Evolutionary conservation across 1,140 invertebrate genomes (phyloP).

Genomic region (Drosophila takahashii): DNA sequence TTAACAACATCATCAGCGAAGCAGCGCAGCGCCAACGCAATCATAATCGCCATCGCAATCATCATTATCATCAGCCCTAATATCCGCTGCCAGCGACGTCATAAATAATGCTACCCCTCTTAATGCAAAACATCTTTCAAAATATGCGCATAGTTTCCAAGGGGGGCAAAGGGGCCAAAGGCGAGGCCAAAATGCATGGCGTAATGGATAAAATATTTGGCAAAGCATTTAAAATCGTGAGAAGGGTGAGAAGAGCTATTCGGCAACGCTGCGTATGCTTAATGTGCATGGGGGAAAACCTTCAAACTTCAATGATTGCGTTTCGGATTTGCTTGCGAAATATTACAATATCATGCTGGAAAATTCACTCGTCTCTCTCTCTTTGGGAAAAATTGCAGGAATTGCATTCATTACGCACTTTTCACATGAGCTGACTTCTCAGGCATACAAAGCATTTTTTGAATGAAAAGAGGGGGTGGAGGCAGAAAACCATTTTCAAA

Average conservation of each 20-base stretch:
- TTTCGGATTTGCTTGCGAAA: conserved; percentile 29
- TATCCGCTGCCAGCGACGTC: conserved; percentile 39
- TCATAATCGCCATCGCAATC: conserved; percentile 17
- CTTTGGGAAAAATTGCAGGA: conserved; percentile 11
- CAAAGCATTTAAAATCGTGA: conserved; percentile 26
- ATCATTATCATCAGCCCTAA: conserved; percentile 45
- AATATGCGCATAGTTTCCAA: conserved; percentile 46
- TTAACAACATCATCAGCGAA: conserved; percentile 30
- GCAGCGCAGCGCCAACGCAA: background rate
- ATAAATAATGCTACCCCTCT: conserved; percentile 42
- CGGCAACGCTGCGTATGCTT: conserved; percentile 29
- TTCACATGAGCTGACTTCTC: conserved; percentile 17
- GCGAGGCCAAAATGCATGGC: conserved; percentile 27
- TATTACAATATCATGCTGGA: conserved; percentile 22
- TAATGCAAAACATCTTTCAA: conserved; percentile 54
- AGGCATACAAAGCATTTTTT: conserved; percentile 13
- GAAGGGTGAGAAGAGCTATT: conserved; percentile 29
- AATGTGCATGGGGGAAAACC: conserved; percentile 10
- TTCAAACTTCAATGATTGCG: conserved; percentile 20
- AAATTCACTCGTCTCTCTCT: background rate
- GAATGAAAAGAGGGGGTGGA: background rate
- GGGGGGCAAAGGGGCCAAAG: background rate
- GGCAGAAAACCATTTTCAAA: conserved; percentile 27
- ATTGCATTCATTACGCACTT: conserved; percentile 45
- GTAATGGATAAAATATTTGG: conserved; percentile 43